phyloP scores from a whole-genome alignment of 1,140 invertebrate genomes.

The Orussus abietinus region DNA sequence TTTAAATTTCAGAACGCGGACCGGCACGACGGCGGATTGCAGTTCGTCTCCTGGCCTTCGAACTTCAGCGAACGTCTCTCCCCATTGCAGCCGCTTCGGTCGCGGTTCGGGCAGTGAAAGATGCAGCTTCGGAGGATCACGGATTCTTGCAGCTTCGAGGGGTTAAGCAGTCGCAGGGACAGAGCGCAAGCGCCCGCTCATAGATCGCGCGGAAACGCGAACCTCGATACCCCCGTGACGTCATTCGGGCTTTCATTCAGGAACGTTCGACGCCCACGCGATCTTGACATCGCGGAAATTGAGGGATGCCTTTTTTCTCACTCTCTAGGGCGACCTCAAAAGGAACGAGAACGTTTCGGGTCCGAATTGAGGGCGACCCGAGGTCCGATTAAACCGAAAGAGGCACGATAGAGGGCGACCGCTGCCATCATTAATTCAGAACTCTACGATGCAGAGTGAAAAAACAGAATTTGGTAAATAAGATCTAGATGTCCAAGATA shows the following conservation, averaged over 20 bases:
- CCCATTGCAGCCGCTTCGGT: no score
- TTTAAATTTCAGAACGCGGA: background rate
- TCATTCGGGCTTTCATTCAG: constrained; percentile 18
- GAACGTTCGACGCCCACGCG: constrained; percentile 23
- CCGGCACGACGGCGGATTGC: constrained; percentile 4
- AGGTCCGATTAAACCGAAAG: no score
- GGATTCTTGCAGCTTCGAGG: constrained; percentile 10
- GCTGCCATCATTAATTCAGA: no score
- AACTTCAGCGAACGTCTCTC: constrained; percentile 15
- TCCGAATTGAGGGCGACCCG: no score
- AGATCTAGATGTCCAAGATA: no score
- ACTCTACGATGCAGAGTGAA: no score
- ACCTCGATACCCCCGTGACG: constrained; percentile 2
- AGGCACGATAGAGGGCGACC: no score
- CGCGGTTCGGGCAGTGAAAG: constrained; percentile 16
- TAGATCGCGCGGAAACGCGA: constrained; percentile 25
- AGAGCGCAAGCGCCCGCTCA: constrained; percentile 34
- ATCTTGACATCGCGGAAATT: no score
- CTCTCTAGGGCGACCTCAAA: no score
- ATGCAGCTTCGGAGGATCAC: constrained; percentile 18
- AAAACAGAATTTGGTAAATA: no score
- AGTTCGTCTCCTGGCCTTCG: constrained; percentile 11
- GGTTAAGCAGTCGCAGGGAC: constrained; percentile 10
- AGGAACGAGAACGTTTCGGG: no score
- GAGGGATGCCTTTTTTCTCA: no score